Percentiles rank a stretch among this genome's conserved stretches.
phyloP scores from a whole-genome alignment of 2,888 invertebrate species.

The Protophormia terraenovae region DNA sequence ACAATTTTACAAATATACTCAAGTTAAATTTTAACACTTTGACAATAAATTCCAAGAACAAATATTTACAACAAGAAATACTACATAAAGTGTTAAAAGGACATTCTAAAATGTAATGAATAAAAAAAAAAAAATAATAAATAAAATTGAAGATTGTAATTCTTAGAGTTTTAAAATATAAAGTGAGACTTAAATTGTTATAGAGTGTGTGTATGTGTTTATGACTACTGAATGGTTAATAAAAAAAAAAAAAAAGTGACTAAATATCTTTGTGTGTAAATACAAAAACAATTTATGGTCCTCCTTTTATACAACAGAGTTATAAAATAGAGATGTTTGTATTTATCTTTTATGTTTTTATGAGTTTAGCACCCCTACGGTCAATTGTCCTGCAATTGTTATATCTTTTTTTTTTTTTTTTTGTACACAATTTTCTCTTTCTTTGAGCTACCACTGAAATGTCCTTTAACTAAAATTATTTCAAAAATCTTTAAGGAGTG shows the following conservation, averaged over 20 bases:
- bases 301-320: not conserved
- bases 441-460: not conserved
- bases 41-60: slow-evolving; percentile 57
- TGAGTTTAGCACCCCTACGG: slow-evolving; percentile 50
- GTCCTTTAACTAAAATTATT: slow-evolving; percentile 17
- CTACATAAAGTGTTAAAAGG: not conserved
- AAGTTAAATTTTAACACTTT: slow-evolving; percentile 59
- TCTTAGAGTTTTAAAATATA: slow-evolving; percentile 19
- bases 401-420: not conserved
- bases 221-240: slow-evolving; percentile 57
- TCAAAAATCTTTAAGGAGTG: slow-evolving; percentile 41
- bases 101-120: not conserved
- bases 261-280: slow-evolving; percentile 14
- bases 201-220: slow-evolving; percentile 9
- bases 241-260: slow-evolving; percentile 3
- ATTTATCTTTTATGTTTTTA: slow-evolving; percentile 17
- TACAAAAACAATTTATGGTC: not conserved
- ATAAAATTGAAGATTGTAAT: not conserved
- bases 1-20: not conserved
- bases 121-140: not conserved
- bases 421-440: not conserved
- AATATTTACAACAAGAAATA: not conserved
- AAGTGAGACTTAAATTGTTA: slow-evolving; percentile 7
- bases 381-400: slow-evolving; percentile 44
- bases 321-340: slow-evolving; percentile 43